Percentiles rank a stretch among this genome's conserved stretches.
These are phyloP conservation scores for Bombycilla garrulus DNA, from an alignment of 2,113 vertebrate species.

Conservation along the genomic window DNA sequence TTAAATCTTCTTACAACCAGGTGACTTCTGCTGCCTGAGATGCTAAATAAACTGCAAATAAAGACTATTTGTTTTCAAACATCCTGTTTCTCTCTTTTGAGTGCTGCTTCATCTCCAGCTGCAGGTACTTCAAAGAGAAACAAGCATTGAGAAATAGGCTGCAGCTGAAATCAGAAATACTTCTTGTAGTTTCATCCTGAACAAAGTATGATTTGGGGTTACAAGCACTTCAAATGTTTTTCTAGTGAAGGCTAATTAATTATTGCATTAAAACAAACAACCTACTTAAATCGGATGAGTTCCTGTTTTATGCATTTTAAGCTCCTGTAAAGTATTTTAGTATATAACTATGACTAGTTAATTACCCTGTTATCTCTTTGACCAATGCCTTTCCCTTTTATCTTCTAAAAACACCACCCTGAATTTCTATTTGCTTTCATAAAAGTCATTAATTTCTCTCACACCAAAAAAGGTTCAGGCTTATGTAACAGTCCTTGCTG, in stretches of 20 bases:
- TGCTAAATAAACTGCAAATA: background rate
- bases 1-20: background rate
- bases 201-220: background rate
- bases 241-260: background rate
- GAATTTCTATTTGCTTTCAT: background rate
- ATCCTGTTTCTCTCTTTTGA: background rate
- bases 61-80: slow-evolving; percentile 35
- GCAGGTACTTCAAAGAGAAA: slow-evolving; percentile 45
- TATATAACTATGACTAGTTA: background rate
- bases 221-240: background rate
- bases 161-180: background rate
- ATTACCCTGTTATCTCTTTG: background rate
- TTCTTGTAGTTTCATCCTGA: background rate
- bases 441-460: background rate
- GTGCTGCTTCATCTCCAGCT: slow-evolving; percentile 32
- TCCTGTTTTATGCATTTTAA: background rate
- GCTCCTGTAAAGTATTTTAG: background rate
- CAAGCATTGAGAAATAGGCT: slow-evolving; percentile 24
- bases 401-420: background rate
- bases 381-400: background rate
- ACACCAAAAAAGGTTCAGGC: background rate
- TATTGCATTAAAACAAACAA: background rate
- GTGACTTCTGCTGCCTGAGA: background rate
- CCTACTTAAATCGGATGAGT: background rate
- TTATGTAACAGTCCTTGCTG: background rate